Conservation (phyloP, 2,888 invertebrate species). For the Polydrusus cervinus region DNA sequence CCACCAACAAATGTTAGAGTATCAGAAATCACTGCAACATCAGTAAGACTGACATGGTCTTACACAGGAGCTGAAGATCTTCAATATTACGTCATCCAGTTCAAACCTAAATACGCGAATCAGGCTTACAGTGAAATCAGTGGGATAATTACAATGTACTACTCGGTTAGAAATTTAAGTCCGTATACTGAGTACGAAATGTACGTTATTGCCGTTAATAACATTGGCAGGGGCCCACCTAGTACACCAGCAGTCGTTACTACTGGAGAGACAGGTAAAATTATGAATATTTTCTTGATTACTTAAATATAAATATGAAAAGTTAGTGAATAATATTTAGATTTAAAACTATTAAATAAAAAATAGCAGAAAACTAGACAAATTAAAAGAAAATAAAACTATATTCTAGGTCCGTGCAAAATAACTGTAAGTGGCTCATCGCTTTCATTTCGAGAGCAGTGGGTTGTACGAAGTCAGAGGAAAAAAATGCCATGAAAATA, state of each 20-base stretch:
- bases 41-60: conserved; percentile 94
- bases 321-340: background rate
- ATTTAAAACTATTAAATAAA: no score
- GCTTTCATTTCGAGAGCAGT: no score
- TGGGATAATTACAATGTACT: conserved; percentile 94
- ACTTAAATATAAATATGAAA: background rate
- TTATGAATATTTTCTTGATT: background rate
- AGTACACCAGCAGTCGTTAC: conserved; percentile 92
- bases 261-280: conserved; percentile 95
- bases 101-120: conserved; percentile 95
- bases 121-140: conserved; percentile 94
- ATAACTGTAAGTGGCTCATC: no score
- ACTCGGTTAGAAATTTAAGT: conserved; percentile 90
- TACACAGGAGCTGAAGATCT: conserved; percentile 91
- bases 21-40: conserved; percentile 94
- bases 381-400: no score
- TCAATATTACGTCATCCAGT: conserved; percentile 97
- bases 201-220: conserved; percentile 95
- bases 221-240: conserved; percentile 92
- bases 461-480: no score
- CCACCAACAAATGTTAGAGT: conserved; percentile 92
- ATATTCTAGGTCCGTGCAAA: no score
- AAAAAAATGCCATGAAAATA: no score
- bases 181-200: conserved; percentile 98
- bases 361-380: no score